Conservation (phyloP, 2,113 vertebrate genomes). For the Monarcha castaneiventris region DNA sequence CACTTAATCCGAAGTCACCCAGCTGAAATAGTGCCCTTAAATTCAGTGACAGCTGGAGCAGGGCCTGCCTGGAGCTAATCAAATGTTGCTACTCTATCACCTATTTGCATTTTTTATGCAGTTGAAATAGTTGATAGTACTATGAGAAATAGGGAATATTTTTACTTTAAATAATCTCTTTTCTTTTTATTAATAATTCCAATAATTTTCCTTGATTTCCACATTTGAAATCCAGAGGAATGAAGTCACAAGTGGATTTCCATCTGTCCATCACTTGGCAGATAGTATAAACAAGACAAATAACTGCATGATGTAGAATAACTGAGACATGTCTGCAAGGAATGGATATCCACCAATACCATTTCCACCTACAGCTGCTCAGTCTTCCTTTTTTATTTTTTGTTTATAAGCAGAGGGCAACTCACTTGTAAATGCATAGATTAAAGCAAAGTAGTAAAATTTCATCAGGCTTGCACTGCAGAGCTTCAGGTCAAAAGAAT, state of each 20-base stretch:
- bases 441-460: not conserved
- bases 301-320: not conserved
- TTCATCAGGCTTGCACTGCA: not conserved
- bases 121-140: not conserved
- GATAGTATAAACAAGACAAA: not conserved
- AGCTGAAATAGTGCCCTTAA: not conserved
- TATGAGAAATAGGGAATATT: not conserved
- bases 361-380: not conserved
- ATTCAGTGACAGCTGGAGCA: not conserved
- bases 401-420: not conserved
- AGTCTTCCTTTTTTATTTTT: not conserved
- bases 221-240: not conserved
- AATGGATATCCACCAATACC: not conserved
- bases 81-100: not conserved
- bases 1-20: rapidly evolving
- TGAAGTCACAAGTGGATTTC: not conserved
- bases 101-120: not conserved
- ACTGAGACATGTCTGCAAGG: not conserved
- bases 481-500: not conserved
- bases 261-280: not conserved
- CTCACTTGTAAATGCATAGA: not conserved
- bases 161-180: not conserved
- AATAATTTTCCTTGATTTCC: not conserved
- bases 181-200: not conserved
- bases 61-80: not conserved